Conservation (phyloP, 1,140 invertebrate species). For the Drosophila ambigua region DNA sequence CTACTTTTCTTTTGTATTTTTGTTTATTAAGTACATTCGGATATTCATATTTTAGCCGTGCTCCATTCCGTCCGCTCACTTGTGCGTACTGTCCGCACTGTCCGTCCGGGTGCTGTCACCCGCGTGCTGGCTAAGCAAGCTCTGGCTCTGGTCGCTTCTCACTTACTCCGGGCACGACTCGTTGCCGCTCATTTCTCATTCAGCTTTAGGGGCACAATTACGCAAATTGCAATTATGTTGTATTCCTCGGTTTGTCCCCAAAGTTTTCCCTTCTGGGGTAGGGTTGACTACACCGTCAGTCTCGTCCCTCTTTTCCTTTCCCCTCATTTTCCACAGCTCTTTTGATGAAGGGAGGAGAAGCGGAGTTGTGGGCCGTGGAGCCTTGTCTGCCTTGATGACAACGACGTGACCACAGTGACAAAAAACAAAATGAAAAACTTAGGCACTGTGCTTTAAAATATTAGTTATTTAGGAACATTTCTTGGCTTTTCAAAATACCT, state of each 20-base stretch:
- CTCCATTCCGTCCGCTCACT: conserved; percentile 15
- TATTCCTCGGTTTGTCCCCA: conserved; percentile 57
- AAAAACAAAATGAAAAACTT: conserved; percentile 35
- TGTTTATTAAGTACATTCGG: conserved; percentile 66
- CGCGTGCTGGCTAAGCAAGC: conserved; percentile 23
- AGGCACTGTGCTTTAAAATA: conserved; percentile 18
- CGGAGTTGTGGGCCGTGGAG: conserved; percentile 18
- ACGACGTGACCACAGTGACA: conserved; percentile 59
- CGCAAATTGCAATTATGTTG: conserved; percentile 74
- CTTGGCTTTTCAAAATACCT: background rate
- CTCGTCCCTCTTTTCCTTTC: background rate
- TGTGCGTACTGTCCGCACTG: conserved; percentile 3
- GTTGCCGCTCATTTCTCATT: conserved; percentile 67
- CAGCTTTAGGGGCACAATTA: conserved; percentile 72
- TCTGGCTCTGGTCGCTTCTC: conserved; percentile 36
- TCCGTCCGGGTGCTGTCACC: conserved; percentile 27
- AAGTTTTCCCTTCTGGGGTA: conserved; percentile 31
- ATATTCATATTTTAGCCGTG: conserved; percentile 59
- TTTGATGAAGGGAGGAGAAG: conserved; percentile 19
- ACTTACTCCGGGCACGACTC: conserved; percentile 52
- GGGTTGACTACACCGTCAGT: no score
- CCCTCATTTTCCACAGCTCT: background rate
- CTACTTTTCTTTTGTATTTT: conserved; percentile 62
- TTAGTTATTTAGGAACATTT: background rate
- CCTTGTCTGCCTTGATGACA: conserved; percentile 49